Percentiles rank a stretch among this genome's conserved stretches.
Evolutionary conservation across 2,797 vertebrate genomes (phyloP).

Genomic region (Propithecus deckenii): DNA sequence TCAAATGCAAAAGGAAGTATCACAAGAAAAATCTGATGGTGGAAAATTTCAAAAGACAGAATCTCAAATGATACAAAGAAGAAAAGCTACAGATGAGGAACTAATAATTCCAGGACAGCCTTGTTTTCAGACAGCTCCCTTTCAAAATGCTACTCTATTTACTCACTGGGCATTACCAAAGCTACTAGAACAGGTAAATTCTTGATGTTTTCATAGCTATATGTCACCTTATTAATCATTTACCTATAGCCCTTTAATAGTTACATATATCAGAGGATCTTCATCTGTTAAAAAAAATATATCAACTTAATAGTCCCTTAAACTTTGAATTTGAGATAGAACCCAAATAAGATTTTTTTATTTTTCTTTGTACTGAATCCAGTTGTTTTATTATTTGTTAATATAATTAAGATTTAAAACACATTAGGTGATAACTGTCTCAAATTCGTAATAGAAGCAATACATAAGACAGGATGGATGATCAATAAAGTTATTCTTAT

Average conservation of each 20-base stretch:
- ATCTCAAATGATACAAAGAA: neutral
- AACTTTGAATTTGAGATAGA: neutral
- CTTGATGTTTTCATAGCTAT: neutral
- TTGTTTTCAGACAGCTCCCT: neutral
- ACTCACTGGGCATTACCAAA: neutral
- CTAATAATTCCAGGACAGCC: neutral
- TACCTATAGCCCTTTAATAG: neutral
- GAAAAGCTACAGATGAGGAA: neutral
- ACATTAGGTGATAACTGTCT: neutral
- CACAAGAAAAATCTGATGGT: neutral
- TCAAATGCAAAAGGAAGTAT: constrained; percentile 21
- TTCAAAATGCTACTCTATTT: neutral
- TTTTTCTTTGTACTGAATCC: neutral
- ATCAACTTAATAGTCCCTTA: neutral
- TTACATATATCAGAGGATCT: neutral
- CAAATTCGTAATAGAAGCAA: neutral
- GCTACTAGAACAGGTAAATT: neutral
- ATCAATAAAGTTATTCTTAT: neutral
- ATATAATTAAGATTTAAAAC: neutral
- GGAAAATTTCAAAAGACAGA: neutral
- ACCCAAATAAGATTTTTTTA: neutral
- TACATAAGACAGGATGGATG: neutral
- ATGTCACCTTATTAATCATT: neutral
- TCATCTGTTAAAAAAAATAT: neutral
- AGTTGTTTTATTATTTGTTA: neutral